These are phyloP conservation scores for Gadus macrocephalus DNA, from an alignment of 2,113 vertebrate species.

Conservation along the genomic window DNA sequence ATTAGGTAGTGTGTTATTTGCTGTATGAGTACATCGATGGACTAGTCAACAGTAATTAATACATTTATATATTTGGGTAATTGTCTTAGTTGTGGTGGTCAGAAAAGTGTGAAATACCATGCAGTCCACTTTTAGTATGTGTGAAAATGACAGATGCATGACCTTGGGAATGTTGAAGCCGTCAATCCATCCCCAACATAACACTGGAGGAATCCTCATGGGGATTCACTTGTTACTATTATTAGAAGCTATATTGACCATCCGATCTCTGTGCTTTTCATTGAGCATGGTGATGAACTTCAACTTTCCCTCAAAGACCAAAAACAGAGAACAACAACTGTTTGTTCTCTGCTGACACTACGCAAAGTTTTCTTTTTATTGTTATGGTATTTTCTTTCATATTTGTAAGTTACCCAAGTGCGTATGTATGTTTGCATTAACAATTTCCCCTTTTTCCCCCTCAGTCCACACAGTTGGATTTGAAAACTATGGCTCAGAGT, in stretches of 20 bases:
- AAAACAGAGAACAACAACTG: not conserved
- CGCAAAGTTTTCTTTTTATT: not conserved
- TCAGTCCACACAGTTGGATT: conserved; percentile 77
- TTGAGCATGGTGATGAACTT: conserved; percentile 9
- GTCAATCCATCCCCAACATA: conserved; percentile 9
- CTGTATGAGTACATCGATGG: conserved; percentile 1
- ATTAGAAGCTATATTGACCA: conserved; percentile 35
- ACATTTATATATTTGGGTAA: no score
- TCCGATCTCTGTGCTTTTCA: conserved; percentile 19
- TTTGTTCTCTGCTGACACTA: not conserved
- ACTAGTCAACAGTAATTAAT: no score
- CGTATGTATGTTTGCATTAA: not conserved
- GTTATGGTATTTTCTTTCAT: not conserved
- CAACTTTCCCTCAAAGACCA: not conserved
- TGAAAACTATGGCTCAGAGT: conserved; percentile 86
- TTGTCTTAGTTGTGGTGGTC: no score
- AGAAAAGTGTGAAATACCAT: no score
- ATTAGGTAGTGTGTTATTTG: conserved; percentile 8
- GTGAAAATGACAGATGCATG: not conserved
- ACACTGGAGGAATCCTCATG: conserved; percentile 16
- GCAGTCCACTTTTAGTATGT: no score
- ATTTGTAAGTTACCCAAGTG: not conserved
- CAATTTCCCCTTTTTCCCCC: not conserved
- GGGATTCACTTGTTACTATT: conserved; percentile 38
- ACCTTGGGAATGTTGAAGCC: conserved; percentile 38